Conservation (phyloP, 2,888 invertebrate species). For the Hyppa rectilinea region DNA sequence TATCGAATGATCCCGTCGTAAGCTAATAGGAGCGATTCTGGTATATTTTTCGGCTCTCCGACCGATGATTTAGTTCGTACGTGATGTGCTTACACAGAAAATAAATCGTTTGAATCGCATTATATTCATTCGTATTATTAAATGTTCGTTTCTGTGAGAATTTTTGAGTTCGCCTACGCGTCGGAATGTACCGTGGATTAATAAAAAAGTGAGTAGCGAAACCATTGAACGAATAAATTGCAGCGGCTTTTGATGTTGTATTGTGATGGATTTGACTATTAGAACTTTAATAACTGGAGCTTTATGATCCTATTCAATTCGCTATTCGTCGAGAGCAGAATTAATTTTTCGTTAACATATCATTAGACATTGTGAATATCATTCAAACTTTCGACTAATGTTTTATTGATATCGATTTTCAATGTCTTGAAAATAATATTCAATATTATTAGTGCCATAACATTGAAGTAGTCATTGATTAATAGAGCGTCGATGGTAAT, state of each 20-base stretch:
- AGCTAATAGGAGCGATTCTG: slow-evolving; percentile 87
- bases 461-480: slow-evolving; percentile 43
- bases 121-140: slow-evolving; percentile 88
- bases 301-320: slow-evolving; percentile 33
- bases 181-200: slow-evolving; percentile 76
- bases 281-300: slow-evolving; percentile 54
- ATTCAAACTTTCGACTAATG: slow-evolving; percentile 42
- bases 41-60: slow-evolving; percentile 87
- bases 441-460: slow-evolving; percentile 38
- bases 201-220: slow-evolving; percentile 68
- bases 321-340: slow-evolving; percentile 28
- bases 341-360: slow-evolving; percentile 50
- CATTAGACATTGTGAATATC: slow-evolving; percentile 42
- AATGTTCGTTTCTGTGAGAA: slow-evolving; percentile 89
- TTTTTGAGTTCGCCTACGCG: slow-evolving; percentile 83
- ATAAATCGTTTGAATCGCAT: slow-evolving; percentile 88
- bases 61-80: slow-evolving; percentile 88
- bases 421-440: slow-evolving; percentile 34
- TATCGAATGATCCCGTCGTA: slow-evolving; percentile 86
- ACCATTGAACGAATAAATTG: slow-evolving; percentile 66
- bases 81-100: slow-evolving; percentile 88
- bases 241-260: slow-evolving; percentile 48
- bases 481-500: slow-evolving; percentile 41
- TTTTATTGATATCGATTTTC: slow-evolving; percentile 45
- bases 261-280: slow-evolving; percentile 52